phyloP scores from a whole-genome alignment of 2,113 vertebrate genomes.

The Butastur rufipennis region DNA sequence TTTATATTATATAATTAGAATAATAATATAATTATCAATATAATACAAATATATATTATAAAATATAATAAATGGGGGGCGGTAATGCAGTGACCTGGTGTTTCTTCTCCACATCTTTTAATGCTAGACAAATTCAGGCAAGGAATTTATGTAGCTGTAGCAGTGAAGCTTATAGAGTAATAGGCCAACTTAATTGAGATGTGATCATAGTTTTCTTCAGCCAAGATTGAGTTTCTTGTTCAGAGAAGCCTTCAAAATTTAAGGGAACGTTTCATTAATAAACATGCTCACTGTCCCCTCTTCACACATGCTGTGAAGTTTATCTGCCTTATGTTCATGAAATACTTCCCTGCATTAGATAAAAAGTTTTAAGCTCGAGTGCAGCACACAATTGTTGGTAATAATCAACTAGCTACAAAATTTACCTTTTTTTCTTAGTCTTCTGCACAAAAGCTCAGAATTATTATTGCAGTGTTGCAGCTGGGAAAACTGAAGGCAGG shows the following conservation, averaged over 20 bases:
- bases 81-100: neutral
- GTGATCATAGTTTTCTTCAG: neutral
- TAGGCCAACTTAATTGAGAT: neutral
- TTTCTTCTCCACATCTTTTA: neutral
- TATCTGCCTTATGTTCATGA: neutral
- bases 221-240: neutral
- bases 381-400: neutral
- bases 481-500: neutral
- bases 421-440: neutral
- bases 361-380: neutral
- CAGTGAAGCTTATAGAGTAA: neutral
- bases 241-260: neutral
- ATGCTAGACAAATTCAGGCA: neutral
- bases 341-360: neutral
- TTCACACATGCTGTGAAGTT: neutral
- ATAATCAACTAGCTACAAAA: neutral
- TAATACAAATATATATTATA: neutral
- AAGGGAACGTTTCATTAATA: neutral
- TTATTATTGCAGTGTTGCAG: neutral
- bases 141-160: neutral
- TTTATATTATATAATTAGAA: neutral
- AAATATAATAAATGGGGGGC: neutral
- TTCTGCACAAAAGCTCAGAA: neutral
- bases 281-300: neutral
- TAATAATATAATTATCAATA: neutral